Conservation (phyloP, 2,888 invertebrate genomes). For the Hyalella azteca region DNA sequence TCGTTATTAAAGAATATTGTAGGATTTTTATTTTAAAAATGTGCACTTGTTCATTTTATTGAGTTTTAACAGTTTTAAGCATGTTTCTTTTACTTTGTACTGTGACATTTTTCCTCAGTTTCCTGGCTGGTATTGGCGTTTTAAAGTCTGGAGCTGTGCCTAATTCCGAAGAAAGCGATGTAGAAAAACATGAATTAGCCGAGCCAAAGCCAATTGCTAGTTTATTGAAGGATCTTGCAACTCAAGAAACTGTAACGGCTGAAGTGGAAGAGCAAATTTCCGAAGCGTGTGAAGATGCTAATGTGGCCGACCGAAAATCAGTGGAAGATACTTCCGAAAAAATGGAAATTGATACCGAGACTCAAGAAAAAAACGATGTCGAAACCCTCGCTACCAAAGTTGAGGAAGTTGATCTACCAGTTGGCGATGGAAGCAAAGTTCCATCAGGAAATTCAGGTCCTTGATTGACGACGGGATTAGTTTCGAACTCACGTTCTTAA, state of each 20-base stretch:
- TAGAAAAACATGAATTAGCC: too few relatives aligned
- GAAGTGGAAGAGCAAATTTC: background rate
- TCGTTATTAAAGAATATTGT: too few relatives aligned
- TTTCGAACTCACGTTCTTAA: too few relatives aligned
- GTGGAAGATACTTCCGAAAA: background rate
- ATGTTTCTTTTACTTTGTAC: background rate
- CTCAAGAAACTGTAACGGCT: too few relatives aligned
- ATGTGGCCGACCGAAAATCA: background rate
- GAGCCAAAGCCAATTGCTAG: too few relatives aligned
- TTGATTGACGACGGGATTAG: too few relatives aligned
- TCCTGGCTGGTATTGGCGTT: conserved; percentile 1
- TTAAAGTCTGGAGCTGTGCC: background rate
- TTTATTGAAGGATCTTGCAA: too few relatives aligned
- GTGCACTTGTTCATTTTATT: background rate
- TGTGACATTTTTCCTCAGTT: conserved; percentile 5
- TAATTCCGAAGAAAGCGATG: background rate
- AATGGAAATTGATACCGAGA: conserved; percentile 4
- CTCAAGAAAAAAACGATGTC: too few relatives aligned
- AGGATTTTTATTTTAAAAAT: too few relatives aligned
- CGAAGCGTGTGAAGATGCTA: background rate
- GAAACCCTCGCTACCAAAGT: background rate
- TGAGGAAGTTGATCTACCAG: background rate
- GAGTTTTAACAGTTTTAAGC: background rate
- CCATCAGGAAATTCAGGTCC: too few relatives aligned
- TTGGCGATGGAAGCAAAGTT: background rate